These are phyloP conservation scores for Geophilus truncorum DNA, from an alignment of 2,888 invertebrate genomes.

Conservation along the genomic window DNA sequence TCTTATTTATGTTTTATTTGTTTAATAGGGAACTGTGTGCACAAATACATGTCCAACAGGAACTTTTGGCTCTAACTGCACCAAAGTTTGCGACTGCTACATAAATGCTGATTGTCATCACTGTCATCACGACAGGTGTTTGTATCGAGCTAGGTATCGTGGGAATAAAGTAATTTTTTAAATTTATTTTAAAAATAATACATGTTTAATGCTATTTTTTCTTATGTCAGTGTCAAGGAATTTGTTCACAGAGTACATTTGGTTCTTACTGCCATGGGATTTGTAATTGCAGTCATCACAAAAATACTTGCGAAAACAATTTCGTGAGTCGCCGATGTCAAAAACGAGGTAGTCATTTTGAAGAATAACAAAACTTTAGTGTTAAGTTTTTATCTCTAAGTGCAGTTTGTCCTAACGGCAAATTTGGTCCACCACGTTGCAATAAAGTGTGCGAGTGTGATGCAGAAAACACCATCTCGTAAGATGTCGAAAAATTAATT, in stretches of 20 bases:
- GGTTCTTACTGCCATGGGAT: conserved; percentile 63
- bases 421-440: conserved; percentile 34
- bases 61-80: conserved; percentile 42
- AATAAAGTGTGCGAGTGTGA: conserved; percentile 33
- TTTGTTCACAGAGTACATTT: conserved; percentile 72
- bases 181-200: background rate
- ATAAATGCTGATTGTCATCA: conserved; percentile 44
- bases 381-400: background rate
- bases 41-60: conserved; percentile 36
- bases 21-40: conserved; percentile 37
- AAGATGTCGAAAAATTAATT: background rate
- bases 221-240: conserved; percentile 44
- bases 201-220: background rate
- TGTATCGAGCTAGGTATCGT: conserved; percentile 43
- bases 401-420: conserved; percentile 33
- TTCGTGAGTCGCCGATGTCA: conserved; percentile 49
- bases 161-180: conserved; percentile 40
- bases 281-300: conserved; percentile 80
- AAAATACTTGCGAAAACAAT: conserved; percentile 56
- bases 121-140: conserved; percentile 44
- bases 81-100: conserved; percentile 44
- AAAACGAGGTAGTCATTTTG: conserved; percentile 39
- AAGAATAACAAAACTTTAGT: background rate
- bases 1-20: background rate
- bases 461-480: conserved; percentile 35